Evolutionary conservation across 2,888 invertebrate genomes (phyloP).

Genomic region (Aleiodes testaceus): DNA sequence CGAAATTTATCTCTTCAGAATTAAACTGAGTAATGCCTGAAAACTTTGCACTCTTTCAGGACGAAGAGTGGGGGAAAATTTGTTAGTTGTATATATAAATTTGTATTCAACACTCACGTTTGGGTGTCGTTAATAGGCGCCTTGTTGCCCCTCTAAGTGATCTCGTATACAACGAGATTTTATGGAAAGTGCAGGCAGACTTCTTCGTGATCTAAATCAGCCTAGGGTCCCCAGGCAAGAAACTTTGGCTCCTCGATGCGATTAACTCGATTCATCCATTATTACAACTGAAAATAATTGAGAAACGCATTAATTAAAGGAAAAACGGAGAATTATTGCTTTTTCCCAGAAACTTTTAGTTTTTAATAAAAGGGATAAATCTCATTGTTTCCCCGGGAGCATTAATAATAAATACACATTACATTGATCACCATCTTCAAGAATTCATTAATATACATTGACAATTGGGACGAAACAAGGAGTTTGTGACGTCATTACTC

Average conservation of each 20-base stretch:
- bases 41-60: conserved; percentile 10
- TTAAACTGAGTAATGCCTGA: neutral
- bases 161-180: conserved; percentile 72
- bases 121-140: conserved; percentile 61
- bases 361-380: too few relatives aligned
- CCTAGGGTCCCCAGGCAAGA: neutral
- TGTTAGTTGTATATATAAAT: conserved; percentile 41
- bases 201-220: conserved; percentile 32
- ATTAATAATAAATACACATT: conserved; percentile 45
- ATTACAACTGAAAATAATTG: too few relatives aligned
- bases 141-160: conserved; percentile 70
- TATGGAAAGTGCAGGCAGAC: conserved; percentile 71
- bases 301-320: too few relatives aligned
- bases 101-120: conserved; percentile 51
- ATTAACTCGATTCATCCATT: too few relatives aligned
- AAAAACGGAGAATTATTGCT: too few relatives aligned
- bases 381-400: too few relatives aligned
- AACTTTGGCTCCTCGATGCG: too few relatives aligned
- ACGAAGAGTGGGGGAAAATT: conserved; percentile 14
- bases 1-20: too few relatives aligned
- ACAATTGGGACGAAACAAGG: conserved; percentile 11
- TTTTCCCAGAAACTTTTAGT: too few relatives aligned
- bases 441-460: conserved; percentile 28
- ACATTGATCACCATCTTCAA: conserved; percentile 54
- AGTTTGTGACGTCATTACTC: neutral